Base-by-base conservation (phyloP, 2,797 vertebrate genomes). In the Lepus townsendii region DNA sequence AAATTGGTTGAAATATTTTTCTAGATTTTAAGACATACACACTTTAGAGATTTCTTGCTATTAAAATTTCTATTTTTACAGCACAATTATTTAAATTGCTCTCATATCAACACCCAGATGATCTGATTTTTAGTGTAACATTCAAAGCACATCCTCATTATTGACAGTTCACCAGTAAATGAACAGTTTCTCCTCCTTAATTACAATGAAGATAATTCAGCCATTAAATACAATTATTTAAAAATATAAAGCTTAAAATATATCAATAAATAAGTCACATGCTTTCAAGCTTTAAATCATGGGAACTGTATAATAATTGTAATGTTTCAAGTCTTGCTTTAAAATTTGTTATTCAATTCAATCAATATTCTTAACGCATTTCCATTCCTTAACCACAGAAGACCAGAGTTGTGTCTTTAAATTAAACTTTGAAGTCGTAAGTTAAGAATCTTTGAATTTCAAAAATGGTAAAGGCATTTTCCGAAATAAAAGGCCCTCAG, bases 401-500 rank as follows among this genome's bases (percentile, higher is more conserved):
- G n/a, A 14, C 2, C n/a, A 30, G 60, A 3, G 60, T 52, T 32
- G 4, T n/a, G 5, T 24, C 27, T 1, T 88, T 13, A 22, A 54
- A 66, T 32, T 62, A 57, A 83, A 16, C 12, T 27, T 76, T 83
- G 22, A 65, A 76, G 32, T 35, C 7, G 5, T 16, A 69, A 60
- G 24, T 7, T 66, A 38, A 5, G 0, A 68, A 0, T 42, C 4
- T 87, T 83, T 32, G 35, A 30, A 76, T 94, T 68, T 91, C 12
- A 93, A 88, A 92, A 14, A 68, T 76, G 57, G 77, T 7, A 65
- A 91, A 89, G 13, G 17, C 9, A 78, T 91, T 71, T 90, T 76
- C 22, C 32, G 4, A 78, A 65, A 47, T 30, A 27, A 78, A 52
- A 60, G 2, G 50, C 0, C 11, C 19, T n/a, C 13, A 32, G 16